These are phyloP conservation scores for Ceryle rudis DNA, from an alignment of 2,797 vertebrate species.

Conservation along the genomic window DNA sequence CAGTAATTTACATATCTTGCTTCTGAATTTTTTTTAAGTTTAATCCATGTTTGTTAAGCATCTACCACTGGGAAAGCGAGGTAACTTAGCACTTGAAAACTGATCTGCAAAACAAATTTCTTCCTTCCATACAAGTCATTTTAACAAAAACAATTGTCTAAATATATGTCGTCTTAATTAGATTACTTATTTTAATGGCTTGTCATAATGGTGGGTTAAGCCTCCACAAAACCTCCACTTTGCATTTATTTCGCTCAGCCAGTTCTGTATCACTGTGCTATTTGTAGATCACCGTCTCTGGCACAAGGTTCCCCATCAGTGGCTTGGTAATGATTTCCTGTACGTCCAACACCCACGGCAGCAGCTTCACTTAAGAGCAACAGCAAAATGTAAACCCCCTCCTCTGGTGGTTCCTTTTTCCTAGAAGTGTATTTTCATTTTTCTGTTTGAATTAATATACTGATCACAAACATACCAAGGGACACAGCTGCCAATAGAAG, in stretches of 20 bases:
- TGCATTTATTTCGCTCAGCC: background rate
- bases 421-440: background rate
- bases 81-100: background rate
- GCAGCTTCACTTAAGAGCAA: background rate
- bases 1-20: background rate
- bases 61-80: background rate
- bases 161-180: background rate
- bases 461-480: background rate
- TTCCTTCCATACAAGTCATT: background rate
- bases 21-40: background rate
- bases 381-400: rapidly evolving
- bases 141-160: background rate
- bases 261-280: background rate
- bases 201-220: background rate
- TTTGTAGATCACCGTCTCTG: background rate
- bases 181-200: background rate
- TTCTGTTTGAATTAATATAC: background rate
- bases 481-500: rapidly evolving
- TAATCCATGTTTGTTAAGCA: background rate
- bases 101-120: background rate
- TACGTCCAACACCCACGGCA: background rate
- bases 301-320: background rate
- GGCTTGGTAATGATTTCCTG: background rate
- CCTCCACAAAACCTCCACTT: background rate
- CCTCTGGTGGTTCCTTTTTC: background rate